These are phyloP conservation scores for Bombyx mandarina DNA, from an alignment of 1,140 invertebrate species.

Conservation along the genomic window DNA sequence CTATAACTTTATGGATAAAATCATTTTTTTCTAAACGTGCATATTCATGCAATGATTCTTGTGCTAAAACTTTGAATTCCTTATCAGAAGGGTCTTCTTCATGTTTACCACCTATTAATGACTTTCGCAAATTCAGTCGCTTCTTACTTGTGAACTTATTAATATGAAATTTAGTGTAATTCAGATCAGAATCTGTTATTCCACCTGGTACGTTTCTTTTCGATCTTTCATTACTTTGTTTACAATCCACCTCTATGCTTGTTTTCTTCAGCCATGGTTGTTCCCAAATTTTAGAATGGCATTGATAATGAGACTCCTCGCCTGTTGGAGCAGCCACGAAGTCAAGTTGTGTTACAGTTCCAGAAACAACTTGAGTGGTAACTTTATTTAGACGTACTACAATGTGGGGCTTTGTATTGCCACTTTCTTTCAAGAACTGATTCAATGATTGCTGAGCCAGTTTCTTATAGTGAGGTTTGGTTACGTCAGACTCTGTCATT, in stretches of 20 bases:
- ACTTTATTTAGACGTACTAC: constrained; percentile 17
- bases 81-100: constrained; percentile 27
- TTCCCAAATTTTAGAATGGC: constrained; percentile 72
- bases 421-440: constrained; percentile 14
- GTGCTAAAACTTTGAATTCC: constrained; percentile 32
- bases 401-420: constrained; percentile 5
- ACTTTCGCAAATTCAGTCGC: neutral
- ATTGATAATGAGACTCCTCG: constrained; percentile 27
- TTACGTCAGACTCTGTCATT: constrained; percentile 11
- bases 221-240: neutral
- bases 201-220: constrained; percentile 10
- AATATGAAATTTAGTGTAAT: constrained; percentile 8
- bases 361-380: constrained; percentile 24
- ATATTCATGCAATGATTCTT: constrained; percentile 36
- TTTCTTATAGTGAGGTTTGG: constrained; percentile 12
- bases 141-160: neutral
- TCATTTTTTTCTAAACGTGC: constrained; percentile 15
- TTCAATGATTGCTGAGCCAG: constrained; percentile 24
- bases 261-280: constrained; percentile 63
- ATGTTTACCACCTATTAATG: neutral
- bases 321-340: constrained; percentile 16
- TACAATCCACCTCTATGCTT: constrained; percentile 13
- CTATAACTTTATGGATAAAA: constrained; percentile 32
- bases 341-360: constrained; percentile 20
- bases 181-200: constrained; percentile 11